phyloP scores from a whole-genome alignment of 2,113 vertebrate genomes.

The Myiozetetes cayanensis region DNA sequence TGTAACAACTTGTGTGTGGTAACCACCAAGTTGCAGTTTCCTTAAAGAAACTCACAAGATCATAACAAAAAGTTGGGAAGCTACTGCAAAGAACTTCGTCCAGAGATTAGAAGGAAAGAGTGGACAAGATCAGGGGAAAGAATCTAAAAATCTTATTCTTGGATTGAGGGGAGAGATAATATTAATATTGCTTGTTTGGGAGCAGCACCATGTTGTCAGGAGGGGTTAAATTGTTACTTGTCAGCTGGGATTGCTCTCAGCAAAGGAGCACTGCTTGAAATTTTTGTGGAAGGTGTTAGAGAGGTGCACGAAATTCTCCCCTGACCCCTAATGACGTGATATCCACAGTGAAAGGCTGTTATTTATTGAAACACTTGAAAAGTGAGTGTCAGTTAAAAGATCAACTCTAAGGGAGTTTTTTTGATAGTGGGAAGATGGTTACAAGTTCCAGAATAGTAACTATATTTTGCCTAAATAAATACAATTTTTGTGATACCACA shows the following conservation, averaged over 20 bases:
- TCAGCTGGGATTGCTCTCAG: neutral
- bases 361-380: neutral
- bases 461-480: neutral
- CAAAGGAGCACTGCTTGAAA: neutral
- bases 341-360: neutral
- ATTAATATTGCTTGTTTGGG: neutral
- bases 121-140: neutral
- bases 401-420: neutral
- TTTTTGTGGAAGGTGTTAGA: neutral
- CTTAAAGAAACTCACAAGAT: neutral
- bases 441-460: neutral
- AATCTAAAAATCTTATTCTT: neutral
- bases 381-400: neutral
- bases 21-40: neutral
- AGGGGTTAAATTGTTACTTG: neutral
- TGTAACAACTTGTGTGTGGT: neutral
- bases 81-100: neutral
- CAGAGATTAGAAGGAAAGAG: neutral
- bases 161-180: accelerated
- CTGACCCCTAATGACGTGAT: neutral
- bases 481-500: neutral
- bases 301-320: neutral
- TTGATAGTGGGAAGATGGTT: too few relatives aligned
- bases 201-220: neutral
- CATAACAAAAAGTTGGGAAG: neutral